Evolutionary conservation across 2,888 invertebrate species (phyloP).

Genomic region (Synanthedon formicaeformis): DNA sequence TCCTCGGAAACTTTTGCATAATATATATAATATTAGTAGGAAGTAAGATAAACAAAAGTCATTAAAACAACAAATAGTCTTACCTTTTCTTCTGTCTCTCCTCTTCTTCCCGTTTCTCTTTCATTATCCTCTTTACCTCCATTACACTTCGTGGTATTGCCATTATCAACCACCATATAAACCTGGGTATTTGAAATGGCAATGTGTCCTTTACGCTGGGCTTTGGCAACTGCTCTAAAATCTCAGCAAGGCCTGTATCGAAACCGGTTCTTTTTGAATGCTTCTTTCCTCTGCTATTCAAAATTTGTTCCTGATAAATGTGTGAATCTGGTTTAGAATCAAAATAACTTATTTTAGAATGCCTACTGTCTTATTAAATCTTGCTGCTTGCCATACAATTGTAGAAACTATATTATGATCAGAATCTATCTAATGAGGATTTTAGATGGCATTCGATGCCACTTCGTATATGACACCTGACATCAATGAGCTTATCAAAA

Average conservation of each 20-base stretch:
- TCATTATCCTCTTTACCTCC: constrained; percentile 38
- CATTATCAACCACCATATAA: constrained; percentile 73
- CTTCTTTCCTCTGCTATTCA: constrained; percentile 75
- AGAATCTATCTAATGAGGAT: too few relatives aligned
- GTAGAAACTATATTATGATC: too few relatives aligned
- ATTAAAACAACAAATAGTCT: constrained; percentile 16
- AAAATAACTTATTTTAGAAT: not conserved
- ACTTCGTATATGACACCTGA: too few relatives aligned
- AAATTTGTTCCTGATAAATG: constrained; percentile 73
- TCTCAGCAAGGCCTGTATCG: constrained; percentile 73
- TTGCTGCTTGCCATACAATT: too few relatives aligned
- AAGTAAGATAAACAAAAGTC: not conserved
- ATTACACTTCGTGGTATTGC: constrained; percentile 65
- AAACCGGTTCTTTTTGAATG: constrained; percentile 73
- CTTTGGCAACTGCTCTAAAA: constrained; percentile 76
- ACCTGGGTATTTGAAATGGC: constrained; percentile 84
- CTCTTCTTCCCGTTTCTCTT: constrained; percentile 68
- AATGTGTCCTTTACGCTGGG: constrained; percentile 82
- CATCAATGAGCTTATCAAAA: too few relatives aligned
- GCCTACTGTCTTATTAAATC: too few relatives aligned
- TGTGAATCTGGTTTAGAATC: not conserved
- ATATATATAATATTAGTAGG: not conserved
- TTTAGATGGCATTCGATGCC: too few relatives aligned
- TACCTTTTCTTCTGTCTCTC: constrained; percentile 72
- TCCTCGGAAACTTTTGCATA: not conserved